phyloP scores from a whole-genome alignment of 1,140 invertebrate species.

The Ladona fulva region DNA sequence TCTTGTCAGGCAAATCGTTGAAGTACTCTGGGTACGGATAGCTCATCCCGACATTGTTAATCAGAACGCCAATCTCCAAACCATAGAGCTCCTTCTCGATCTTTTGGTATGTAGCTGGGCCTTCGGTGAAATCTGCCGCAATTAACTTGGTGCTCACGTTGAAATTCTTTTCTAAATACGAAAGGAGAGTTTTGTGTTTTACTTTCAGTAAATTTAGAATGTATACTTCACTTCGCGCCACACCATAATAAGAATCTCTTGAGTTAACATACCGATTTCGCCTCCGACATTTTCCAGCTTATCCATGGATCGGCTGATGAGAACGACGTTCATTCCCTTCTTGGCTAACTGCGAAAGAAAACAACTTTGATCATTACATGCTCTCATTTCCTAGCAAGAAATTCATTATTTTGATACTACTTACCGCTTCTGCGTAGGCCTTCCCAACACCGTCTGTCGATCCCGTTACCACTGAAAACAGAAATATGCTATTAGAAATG shows the following conservation, averaged over 20 bases:
- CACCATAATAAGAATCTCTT: constrained; percentile 12
- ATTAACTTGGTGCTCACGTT: constrained; percentile 73
- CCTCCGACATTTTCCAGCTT: constrained; percentile 73
- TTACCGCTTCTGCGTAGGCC: constrained; percentile 68
- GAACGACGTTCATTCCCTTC: constrained; percentile 72
- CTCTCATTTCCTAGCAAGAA: constrained; percentile 8
- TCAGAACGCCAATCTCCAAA: constrained; percentile 80
- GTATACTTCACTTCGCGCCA: background rate
- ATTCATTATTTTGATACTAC: constrained; percentile 22
- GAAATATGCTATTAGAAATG: too few species aligned
- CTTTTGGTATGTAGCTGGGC: constrained; percentile 58
- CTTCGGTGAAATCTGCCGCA: constrained; percentile 71
- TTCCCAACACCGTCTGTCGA: constrained; percentile 90
- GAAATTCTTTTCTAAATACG: constrained; percentile 51
- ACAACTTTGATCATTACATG: constrained; percentile 15
- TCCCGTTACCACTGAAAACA: constrained; percentile 66
- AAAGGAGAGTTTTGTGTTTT: background rate
- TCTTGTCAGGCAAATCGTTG: constrained; percentile 51
- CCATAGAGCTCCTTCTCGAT: constrained; percentile 64
- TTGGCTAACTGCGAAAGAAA: constrained; percentile 56
- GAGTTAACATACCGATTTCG: constrained; percentile 59
- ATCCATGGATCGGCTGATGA: constrained; percentile 74
- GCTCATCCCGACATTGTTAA: constrained; percentile 94
- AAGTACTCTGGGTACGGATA: constrained; percentile 84
- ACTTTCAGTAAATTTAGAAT: constrained; percentile 12